Percentiles rank a stretch among this genome's conserved stretches.
Conservation (phyloP, 2,113 vertebrate genomes). For the Catharus fuscescens region DNA sequence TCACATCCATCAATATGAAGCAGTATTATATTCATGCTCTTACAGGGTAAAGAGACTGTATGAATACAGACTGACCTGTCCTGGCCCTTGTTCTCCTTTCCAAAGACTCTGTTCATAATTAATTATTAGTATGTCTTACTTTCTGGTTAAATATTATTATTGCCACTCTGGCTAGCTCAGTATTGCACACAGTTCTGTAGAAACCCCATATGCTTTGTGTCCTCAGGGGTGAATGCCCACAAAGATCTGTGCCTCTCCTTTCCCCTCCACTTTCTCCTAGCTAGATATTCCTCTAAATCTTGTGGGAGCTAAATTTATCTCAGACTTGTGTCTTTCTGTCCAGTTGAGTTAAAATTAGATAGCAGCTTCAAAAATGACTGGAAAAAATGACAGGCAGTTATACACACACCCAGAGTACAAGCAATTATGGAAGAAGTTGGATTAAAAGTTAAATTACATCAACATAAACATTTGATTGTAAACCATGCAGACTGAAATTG, state of each 20-base stretch:
- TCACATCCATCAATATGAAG: not conserved
- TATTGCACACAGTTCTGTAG: not conserved
- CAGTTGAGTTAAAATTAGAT: not conserved
- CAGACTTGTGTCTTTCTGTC: not conserved
- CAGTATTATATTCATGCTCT: not conserved
- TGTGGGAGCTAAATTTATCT: not conserved
- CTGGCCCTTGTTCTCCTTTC: not conserved
- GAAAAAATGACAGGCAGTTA: not conserved
- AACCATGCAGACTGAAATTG: not conserved
- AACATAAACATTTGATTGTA: not conserved
- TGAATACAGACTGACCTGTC: not conserved
- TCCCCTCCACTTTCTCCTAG: not conserved
- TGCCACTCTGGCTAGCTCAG: not conserved
- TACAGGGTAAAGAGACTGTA: not conserved
- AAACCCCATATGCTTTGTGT: not conserved
- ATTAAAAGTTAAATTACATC: not conserved
- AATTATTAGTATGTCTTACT: not conserved
- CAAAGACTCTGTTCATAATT: not conserved
- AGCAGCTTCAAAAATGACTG: not conserved
- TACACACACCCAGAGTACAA: not conserved
- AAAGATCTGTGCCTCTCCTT: not conserved
- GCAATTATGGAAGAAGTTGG: not conserved
- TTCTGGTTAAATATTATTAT: not conserved
- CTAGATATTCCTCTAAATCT: not conserved
- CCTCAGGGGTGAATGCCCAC: not conserved